Evolutionary conservation across 2,888 invertebrate species (phyloP).

Genomic region (Abrostola triplasia): DNA sequence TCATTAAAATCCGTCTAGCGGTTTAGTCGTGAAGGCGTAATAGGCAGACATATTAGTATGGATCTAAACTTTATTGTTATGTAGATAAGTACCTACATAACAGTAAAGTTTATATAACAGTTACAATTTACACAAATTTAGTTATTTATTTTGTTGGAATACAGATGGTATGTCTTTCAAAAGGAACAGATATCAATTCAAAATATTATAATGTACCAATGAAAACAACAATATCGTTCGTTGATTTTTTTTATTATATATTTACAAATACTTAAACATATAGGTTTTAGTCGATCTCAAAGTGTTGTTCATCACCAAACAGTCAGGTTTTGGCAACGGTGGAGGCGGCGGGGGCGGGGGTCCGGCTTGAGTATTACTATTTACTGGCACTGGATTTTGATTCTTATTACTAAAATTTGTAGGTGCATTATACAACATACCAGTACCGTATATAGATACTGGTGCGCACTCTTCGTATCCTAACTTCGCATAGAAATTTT

Average conservation of each 20-base stretch:
- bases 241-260: conserved; percentile 17
- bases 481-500: conserved; percentile 92
- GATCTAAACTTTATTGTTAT: no score
- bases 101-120: no score
- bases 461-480: conserved; percentile 92
- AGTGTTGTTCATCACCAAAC: conserved; percentile 57
- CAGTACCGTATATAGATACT: conserved; percentile 90
- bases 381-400: conserved; percentile 62
- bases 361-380: conserved; percentile 40
- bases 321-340: conserved; percentile 74
- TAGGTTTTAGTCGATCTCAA: conserved; percentile 76
- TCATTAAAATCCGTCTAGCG: no score
- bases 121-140: no score
- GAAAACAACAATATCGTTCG: background rate
- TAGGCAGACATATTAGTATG: no score
- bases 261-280: conserved; percentile 79
- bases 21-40: no score
- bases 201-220: no score
- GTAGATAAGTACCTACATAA: no score
- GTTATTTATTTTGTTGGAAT: no score
- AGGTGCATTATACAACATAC: conserved; percentile 58
- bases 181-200: no score
- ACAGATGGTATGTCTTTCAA: no score
- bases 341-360: conserved; percentile 77
- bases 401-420: conserved; percentile 52